Evolutionary conservation across 1,140 invertebrate species (phyloP).

Genomic region (Drosophila setifemur): DNA sequence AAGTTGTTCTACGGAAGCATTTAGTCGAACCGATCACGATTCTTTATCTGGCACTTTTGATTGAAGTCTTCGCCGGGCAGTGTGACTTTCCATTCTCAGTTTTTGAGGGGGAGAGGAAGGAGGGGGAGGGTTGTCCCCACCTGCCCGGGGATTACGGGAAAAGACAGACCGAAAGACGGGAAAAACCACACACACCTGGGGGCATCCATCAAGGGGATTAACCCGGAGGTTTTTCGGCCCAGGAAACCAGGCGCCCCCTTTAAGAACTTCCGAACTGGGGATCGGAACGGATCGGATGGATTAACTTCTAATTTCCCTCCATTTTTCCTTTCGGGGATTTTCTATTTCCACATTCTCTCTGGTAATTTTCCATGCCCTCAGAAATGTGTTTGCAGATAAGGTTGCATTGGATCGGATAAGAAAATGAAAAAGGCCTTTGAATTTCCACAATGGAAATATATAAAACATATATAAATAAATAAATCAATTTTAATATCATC

Average conservation of each 20-base stretch:
- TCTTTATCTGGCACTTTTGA: conserved; percentile 16
- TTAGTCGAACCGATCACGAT: conserved; percentile 33
- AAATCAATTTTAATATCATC: too few relatives aligned
- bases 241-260: neutral
- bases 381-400: conserved; percentile 1
- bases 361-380: conserved; percentile 8
- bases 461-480: too few relatives aligned
- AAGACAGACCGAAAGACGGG: neutral
- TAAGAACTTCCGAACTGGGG: conserved; percentile 13
- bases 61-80: conserved; percentile 5
- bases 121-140: neutral
- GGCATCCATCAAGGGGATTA: conserved; percentile 35
- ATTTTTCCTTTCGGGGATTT: neutral
- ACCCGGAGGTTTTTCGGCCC: neutral
- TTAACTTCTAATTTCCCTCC: conserved; percentile 16
- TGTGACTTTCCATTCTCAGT: neutral
- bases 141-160: conserved; percentile 11
- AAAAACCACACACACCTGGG: conserved; percentile 11
- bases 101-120: neutral
- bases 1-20: conserved; percentile 33
- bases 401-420: neutral
- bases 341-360: neutral
- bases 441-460: too few relatives aligned
- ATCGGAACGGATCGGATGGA: neutral
- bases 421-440: neutral